Percentiles rank a stretch among this genome's conserved stretches.
These are phyloP conservation scores for Peromyscus polionotus DNA, from an alignment of 2,113 vertebrate genomes.

Conservation along the genomic window DNA sequence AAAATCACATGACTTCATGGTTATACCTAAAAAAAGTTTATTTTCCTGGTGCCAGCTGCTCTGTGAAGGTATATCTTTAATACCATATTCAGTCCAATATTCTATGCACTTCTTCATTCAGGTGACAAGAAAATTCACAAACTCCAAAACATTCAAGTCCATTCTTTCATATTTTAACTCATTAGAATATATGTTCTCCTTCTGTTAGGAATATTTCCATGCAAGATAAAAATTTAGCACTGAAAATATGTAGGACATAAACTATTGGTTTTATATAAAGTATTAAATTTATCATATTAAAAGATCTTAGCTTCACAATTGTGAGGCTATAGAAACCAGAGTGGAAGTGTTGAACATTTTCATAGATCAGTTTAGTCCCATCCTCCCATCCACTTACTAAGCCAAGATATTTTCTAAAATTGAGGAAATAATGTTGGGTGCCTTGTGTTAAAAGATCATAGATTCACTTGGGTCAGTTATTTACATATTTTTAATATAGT, in stretches of 20 bases:
- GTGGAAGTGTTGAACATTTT: background rate
- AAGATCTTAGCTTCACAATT: background rate
- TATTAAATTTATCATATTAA: background rate
- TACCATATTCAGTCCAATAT: background rate
- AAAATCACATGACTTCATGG: background rate
- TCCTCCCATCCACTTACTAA: background rate
- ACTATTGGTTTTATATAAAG: background rate
- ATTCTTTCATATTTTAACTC: background rate
- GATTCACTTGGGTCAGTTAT: background rate
- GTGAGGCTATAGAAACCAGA: background rate
- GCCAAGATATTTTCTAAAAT: background rate
- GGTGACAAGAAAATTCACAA: background rate
- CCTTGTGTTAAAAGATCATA: background rate
- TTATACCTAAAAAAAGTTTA: background rate
- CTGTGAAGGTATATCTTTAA: background rate
- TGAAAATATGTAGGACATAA: background rate
- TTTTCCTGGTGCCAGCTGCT: background rate
- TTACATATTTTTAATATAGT: background rate
- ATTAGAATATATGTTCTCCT: background rate
- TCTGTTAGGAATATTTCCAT: background rate
- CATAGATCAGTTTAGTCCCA: background rate
- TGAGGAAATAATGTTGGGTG: background rate
- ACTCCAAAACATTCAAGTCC: background rate
- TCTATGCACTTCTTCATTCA: background rate
- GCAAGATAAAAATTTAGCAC: background rate